Evolutionary conservation across 2,888 invertebrate species (phyloP).

Genomic region (Julus scanicus): DNA sequence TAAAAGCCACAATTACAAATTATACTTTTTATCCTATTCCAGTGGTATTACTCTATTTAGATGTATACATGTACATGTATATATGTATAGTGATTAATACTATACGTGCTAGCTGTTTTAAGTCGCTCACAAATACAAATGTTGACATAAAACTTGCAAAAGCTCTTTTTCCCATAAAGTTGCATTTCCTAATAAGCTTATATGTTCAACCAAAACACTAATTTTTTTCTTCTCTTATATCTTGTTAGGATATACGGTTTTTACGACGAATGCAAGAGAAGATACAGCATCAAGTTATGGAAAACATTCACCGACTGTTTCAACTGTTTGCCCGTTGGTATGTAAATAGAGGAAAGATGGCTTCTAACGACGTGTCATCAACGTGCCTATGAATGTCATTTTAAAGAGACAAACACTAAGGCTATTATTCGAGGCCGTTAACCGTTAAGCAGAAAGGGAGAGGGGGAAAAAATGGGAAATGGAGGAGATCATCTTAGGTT

Average conservation of each 20-base stretch:
- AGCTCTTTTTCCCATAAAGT: background rate
- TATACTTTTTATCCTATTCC: no score
- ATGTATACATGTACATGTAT: no score
- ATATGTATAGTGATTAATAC: background rate
- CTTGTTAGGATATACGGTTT: constrained; percentile 70
- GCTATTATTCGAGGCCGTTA: constrained; percentile 13
- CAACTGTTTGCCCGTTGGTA: constrained; percentile 70
- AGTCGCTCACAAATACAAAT: background rate
- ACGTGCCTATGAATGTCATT: background rate
- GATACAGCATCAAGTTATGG: constrained; percentile 70
- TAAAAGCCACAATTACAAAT: no score
- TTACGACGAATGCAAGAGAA: constrained; percentile 70
- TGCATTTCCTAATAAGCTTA: constrained; percentile 5
- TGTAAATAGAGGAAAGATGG: constrained; percentile 57
- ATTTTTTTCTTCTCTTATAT: constrained; percentile 43
- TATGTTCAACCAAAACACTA: background rate
- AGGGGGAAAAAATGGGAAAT: background rate
- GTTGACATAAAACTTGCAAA: background rate
- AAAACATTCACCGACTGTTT: constrained; percentile 70
- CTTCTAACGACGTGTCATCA: background rate
- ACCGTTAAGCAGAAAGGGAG: background rate
- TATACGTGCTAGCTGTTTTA: background rate
- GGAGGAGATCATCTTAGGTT: constrained; percentile 8
- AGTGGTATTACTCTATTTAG: no score
- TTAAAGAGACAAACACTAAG: constrained; percentile 31